A percentile compares a stretch with the other conserved stretches of the same genome.
Evolutionary conservation across 2,888 invertebrate species (phyloP).

Genomic region (Eilema depressum): DNA sequence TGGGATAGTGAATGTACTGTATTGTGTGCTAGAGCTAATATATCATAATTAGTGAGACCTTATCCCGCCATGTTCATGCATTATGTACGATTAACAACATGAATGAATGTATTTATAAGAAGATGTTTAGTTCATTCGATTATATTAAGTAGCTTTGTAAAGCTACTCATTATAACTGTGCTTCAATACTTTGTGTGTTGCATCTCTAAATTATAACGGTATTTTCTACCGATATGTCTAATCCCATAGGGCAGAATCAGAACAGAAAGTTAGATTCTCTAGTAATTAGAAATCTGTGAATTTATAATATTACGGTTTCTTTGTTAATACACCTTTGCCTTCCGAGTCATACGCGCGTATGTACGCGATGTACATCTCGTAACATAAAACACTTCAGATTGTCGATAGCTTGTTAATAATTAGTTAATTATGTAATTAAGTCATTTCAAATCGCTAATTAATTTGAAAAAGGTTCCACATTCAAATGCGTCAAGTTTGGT

Average conservation of each 20-base stretch:
- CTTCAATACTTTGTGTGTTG: background rate
- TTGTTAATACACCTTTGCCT: background rate
- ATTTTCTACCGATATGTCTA: background rate
- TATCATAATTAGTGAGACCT: constrained; percentile 10
- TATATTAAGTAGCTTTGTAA: no score
- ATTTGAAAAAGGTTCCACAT: constrained; percentile 33
- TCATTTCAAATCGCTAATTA: constrained; percentile 27
- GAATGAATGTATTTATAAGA: background rate
- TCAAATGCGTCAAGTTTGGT: constrained; percentile 29
- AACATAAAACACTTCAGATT: background rate
- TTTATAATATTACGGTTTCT: background rate
- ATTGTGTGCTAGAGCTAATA: constrained; percentile 5
- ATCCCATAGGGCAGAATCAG: background rate
- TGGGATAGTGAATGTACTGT: constrained; percentile 43
- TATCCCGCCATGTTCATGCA: constrained; percentile 13
- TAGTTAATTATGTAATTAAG: constrained; percentile 7
- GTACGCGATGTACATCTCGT: no score
- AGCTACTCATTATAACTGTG: no score
- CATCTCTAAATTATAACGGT: background rate
- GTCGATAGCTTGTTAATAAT: background rate
- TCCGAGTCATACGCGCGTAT: no score
- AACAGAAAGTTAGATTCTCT: background rate
- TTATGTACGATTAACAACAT: constrained; percentile 5
- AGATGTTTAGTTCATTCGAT: no score
- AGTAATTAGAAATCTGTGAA: no score